Base-by-base conservation (phyloP, 2,888 invertebrate species). In the Drosophila monieri region DNA sequence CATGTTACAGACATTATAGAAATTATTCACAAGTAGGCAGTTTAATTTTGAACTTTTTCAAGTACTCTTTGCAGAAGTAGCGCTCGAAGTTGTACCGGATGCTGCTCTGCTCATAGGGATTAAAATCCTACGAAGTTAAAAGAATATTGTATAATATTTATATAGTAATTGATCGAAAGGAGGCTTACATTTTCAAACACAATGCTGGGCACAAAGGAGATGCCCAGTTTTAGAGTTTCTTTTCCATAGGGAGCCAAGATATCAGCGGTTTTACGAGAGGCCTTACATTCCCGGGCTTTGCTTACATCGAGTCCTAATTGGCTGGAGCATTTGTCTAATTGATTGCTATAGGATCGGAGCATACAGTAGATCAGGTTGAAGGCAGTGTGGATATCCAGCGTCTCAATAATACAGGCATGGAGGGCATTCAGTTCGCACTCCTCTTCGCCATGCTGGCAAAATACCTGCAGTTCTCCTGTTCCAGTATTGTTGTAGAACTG, bases 381-480 rank as follows among this genome's bases (percentile, higher is more conserved):
- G 32, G 91, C 84, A 0, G 81, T 73, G 2, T 59, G 32, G 8
- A 80, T 56, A 2, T 75, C 76, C 54, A 88, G 62, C 25, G 89
- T 76, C 61, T 91, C 91, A 8, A 91, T 71, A 9, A 90, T 84
- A 49, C 91, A 92, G 14, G 88, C 91, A 49, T 91, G 91, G 6
- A 89, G 46, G 0, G 91, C 91, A 80, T 91, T 91, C 9, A 89
- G 64, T 14, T 91, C 88, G 62, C 91, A 91, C 58, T 91, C 91
- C 0, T 47, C 59, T 0, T 52, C 46, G 0, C 90, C 91, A 52
- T 91, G 92, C 54, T 91, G 91, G 46, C 91, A 91, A 4, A 48
- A 73, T 0, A 91, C 77, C 18, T 77, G 55, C 9, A 78, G 75
- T 27, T 78, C 27, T 2, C 86, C 80, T 0, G 69, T 80, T 0